Base-by-base conservation (phyloP, 2,888 invertebrate species). In the Leptothorax acervorum region DNA sequence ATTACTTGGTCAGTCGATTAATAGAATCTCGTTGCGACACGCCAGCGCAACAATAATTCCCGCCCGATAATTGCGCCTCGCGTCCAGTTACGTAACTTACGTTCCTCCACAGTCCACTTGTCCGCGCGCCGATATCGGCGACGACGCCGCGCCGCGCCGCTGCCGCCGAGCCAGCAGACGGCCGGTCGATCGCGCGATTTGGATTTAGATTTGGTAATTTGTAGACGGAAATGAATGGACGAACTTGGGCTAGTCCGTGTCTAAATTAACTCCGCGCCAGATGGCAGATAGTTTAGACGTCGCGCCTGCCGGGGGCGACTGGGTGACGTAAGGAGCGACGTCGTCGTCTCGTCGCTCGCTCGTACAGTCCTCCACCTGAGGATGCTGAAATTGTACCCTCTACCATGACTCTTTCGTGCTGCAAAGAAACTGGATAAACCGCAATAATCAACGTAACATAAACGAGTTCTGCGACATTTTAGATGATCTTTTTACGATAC, bases 171-270 rank as follows among this genome's bases (percentile, higher is more conserved):
- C 42, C 62, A 63, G 39, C 35, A 55, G 57, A 68, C 65, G 78
- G 18, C 53, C 51, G 79, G 60, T 83, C 87, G 91, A 91, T 93
- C 91, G 90, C 86, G 86, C 91, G 93, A 94, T 94, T 94, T 93
- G 92, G 92, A 94, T 94, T 93, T 93, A 93, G 93, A 94, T 94
- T 93, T 92, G 91, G 93, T 93, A 93, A 94, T 94, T 94, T 93
- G 90, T 86, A 86, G 91, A 91, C 94, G 94, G 94, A 94, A 94
- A 94, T 94, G 92, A 92, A 92, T 90, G 89, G 90, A 92, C 90
- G 88, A 92, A 85, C 85, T 90, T 83, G 86, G 88, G 71, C 83
- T 84, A 86, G 89, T 82, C 86, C 85, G 88, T 79, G 85, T 90
- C 85, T 90, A 93, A 93, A 94, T 94, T 93, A 93, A 91, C 91